Evolutionary conservation across 2,888 invertebrate species (phyloP), one percentile per base, ranked within the genome.

Genomic region (Limnephilus rhombicus): DNA sequence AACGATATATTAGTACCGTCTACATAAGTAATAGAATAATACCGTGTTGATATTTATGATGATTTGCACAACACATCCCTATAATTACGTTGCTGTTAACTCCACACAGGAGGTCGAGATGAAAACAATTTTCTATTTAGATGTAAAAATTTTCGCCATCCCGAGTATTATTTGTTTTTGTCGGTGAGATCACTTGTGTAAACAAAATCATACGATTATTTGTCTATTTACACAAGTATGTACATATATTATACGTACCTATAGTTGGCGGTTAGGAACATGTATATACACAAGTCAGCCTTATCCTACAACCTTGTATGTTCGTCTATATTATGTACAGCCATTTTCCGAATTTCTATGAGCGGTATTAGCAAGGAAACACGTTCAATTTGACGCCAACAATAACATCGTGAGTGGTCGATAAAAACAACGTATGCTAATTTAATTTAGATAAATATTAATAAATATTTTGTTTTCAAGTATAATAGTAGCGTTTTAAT

Each of bases 361-460:
- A 90, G 85, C 90, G 68, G 85, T 90, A 90, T 90, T 90, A 90
- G 85, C 90, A 49, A 37, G 68, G 90, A 85, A 90, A 90, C 90
- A 90, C 90, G 90, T 90, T 90, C 90, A 90, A 90, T 90, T 90
- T 90, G 90, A 82, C 90, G 90, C 68, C 85, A 90, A 90, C 90
- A 90, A 90, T 90, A 90, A 90, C 85, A 90, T 4, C 34, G 11
- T 34, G n/a, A 68, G 53, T 11, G n/a, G 34, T 24, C 37, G 37
- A 29, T 18, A 34, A 90, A 68, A 90, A 49, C 90, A 34, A 7
- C 13, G 90, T 68, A 90, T 49, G 18, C 11, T 12, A 31, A 89
- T 80, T 24, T 68, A 80, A 34, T 68, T 24, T n/a, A 34, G 37
- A 83, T 24, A n/a, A 83, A 37, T 18, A 3, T 3, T 7, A 31